Conservation (phyloP, 2,113 vertebrate species). For the Eulemur macaco region DNA sequence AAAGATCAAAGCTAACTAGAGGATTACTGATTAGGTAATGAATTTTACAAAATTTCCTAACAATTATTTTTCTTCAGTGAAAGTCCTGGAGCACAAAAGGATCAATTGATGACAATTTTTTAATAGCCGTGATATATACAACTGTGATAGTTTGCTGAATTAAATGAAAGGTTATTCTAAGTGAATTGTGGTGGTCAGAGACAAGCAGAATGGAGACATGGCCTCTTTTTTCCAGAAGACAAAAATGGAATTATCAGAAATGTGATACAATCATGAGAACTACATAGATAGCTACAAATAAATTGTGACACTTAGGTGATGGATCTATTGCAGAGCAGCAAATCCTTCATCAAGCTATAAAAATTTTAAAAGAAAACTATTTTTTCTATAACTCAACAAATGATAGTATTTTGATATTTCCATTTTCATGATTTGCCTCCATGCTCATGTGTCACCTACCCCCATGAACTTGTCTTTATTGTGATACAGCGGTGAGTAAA, state of each 20-base stretch:
- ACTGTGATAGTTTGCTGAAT: not conserved
- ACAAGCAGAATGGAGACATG: not conserved
- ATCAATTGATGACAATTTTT: slow-evolving; percentile 32
- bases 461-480: not conserved
- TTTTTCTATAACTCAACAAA: not conserved
- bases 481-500: not conserved
- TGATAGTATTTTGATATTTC: not conserved
- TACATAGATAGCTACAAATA: not conserved
- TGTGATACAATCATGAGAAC: not conserved
- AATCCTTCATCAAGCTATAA: not conserved
- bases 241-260: not conserved
- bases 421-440: not conserved
- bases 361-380: not conserved
- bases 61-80: slow-evolving; percentile 24
- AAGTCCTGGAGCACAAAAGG: not conserved
- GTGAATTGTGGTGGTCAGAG: not conserved
- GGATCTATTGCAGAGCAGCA: not conserved
- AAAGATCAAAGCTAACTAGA: slow-evolving; percentile 14
- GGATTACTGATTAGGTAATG: not conserved
- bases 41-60: slow-evolving; percentile 32
- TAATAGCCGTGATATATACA: not conserved
- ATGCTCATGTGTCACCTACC: not conserved
- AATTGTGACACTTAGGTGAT: not conserved
- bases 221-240: not conserved
- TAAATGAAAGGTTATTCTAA: not conserved